A percentile compares a stretch with the other conserved stretches of the same genome.
phyloP scores from a whole-genome alignment of 2,888 invertebrate species.

The Cryptocephalus primarius region DNA sequence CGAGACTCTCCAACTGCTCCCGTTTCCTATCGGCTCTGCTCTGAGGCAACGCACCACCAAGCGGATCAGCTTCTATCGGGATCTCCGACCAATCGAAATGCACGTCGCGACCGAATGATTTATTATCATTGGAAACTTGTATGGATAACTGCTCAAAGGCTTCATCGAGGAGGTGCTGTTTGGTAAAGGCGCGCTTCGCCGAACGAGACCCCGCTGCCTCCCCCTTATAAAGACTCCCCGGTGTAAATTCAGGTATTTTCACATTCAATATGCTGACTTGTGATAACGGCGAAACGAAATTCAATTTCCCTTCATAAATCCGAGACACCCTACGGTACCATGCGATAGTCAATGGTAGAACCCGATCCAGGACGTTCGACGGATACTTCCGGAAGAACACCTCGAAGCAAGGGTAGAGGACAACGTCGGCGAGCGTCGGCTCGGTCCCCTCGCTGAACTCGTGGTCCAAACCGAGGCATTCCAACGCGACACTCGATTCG shows the following conservation, averaged over 20 bases:
- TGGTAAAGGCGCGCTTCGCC: slow-evolving; percentile 61
- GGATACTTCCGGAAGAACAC: slow-evolving; percentile 42
- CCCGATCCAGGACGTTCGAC: slow-evolving; percentile 8
- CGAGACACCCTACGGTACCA: slow-evolving; percentile 47
- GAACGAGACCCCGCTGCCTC: slow-evolving; percentile 69
- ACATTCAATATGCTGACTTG: slow-evolving; percentile 2
- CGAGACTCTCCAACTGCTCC: slow-evolving; percentile 78
- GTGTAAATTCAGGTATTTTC: slow-evolving; percentile 31
- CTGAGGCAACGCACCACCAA: slow-evolving; percentile 67
- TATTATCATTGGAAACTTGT: slow-evolving; percentile 31
- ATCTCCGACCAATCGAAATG: slow-evolving; percentile 58
- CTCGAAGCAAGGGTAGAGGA: slow-evolving; percentile 62
- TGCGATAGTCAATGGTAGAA: slow-evolving; percentile 48
- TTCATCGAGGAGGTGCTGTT: slow-evolving; percentile 62
- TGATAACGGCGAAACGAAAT: slow-evolving; percentile 6
- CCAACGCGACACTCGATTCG: slow-evolving; percentile 39
- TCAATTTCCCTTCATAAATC: slow-evolving; percentile 8
- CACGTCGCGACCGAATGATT: slow-evolving; percentile 36
- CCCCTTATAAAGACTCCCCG: slow-evolving; percentile 64
- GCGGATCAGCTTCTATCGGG: slow-evolving; percentile 65
- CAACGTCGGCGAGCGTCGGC: slow-evolving; percentile 73
- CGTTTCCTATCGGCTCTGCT: slow-evolving; percentile 66
- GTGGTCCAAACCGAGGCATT: slow-evolving; percentile 50
- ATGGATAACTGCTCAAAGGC: slow-evolving; percentile 42
- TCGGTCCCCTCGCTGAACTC: slow-evolving; percentile 73